phyloP scores from a whole-genome alignment of 2,797 vertebrate genomes.

The Austrolebias charrua region DNA sequence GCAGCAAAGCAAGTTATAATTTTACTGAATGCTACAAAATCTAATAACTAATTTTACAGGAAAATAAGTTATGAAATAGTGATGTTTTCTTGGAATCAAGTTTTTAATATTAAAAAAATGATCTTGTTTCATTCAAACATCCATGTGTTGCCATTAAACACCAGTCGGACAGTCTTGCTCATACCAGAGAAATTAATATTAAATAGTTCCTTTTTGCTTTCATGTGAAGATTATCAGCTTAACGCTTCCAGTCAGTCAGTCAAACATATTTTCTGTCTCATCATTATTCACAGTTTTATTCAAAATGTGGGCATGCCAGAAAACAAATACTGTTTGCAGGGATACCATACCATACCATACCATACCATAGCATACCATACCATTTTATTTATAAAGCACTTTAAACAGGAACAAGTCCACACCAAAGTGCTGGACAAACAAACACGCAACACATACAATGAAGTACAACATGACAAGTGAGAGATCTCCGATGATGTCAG shows the following conservation, averaged over 20 bases:
- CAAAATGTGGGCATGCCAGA: slow-evolving; percentile 43
- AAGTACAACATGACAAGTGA: too few relatives aligned
- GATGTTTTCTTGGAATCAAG: slow-evolving; percentile 23
- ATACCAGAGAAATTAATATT: slow-evolving; percentile 5
- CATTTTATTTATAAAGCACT: too few relatives aligned
- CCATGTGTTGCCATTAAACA: slow-evolving; percentile 24
- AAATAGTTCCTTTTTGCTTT: slow-evolving; percentile 17
- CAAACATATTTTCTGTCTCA: slow-evolving; percentile 23
- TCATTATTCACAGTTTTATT: slow-evolving; percentile 19
- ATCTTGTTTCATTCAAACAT: slow-evolving; percentile 21
- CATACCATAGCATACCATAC: too few relatives aligned
- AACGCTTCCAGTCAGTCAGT: slow-evolving; percentile 36
- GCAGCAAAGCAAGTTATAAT: slow-evolving; percentile 22
- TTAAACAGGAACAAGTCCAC: too few relatives aligned
- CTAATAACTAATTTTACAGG: slow-evolving; percentile 20
- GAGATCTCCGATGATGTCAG: too few relatives aligned
- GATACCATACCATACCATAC: too few relatives aligned
- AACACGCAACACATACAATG: too few relatives aligned
- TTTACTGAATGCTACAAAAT: slow-evolving; percentile 24
- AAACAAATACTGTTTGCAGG: slow-evolving; percentile 45
- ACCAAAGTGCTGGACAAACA: too few relatives aligned
- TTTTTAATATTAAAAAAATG: slow-evolving; percentile 1
- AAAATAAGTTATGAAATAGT: slow-evolving; percentile 7
- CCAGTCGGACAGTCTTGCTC: slow-evolving; percentile 1
- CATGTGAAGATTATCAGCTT: slow-evolving; percentile 42